Base-by-base conservation (phyloP, 1,140 invertebrate genomes). In the Drosophila kohkoa region DNA sequence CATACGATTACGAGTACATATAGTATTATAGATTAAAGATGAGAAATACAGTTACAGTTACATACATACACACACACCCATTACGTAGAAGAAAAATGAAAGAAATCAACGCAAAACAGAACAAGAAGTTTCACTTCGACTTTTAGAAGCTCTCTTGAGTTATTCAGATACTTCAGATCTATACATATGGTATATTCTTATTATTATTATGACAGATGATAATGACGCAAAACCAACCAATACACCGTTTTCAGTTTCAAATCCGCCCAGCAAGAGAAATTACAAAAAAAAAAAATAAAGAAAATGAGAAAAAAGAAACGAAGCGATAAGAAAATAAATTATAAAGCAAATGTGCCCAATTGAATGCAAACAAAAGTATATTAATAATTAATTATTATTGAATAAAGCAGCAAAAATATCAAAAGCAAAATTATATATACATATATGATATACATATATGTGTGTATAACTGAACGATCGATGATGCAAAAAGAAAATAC, bases 361-460 rank as follows among this genome's bases (percentile, higher is more conserved):
- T 67, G 15, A 32, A 55, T 38, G 35, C 35, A 38, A 38, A 38
- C 35, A 43, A 57, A 49, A 28, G 38, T 54, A 52, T 11, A 69
- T 43, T 43, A 11, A 46, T 45, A 62, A 46, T 41, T 51, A 69
- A 70, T 64, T 25, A 57, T 48, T 30, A 69, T 58, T 32, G 15
- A 67, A 67, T 45, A 59, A 46, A 46, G 67, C 73, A 79, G 77
- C 81, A 80, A 62, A 76, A 82, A 87, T 73, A 79, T 82, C 70
- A 82, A 72, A 81, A 79, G 76, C 20, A 66, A 77, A 81, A 45
- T 74, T 30, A 80, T 70, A 75, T 64, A 66, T 32, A 60, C 8
- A 66, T 15, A 15, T 15, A 15, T 15, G 15, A 15, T 15, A 15
- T 15, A 68, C 58, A 67, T 35, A 77, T 83, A 77, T 76, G 65